Evolutionary conservation across 2,797 vertebrate genomes (phyloP), one percentile per base, ranked within the genome.

Genomic region (Siniperca scherzeri): DNA sequence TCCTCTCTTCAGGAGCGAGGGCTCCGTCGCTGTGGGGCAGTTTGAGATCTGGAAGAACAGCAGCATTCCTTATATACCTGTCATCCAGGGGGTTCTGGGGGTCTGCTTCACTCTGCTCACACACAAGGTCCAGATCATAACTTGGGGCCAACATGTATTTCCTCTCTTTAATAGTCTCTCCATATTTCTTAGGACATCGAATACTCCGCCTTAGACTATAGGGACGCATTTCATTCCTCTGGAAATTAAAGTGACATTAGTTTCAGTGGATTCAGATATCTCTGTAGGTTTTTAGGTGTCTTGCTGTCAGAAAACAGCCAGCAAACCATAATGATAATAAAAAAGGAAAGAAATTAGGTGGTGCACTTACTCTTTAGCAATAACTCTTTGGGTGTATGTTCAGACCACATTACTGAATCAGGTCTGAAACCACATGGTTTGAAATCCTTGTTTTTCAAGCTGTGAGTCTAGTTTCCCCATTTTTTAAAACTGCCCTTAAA

Each of bases 121-220:
- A 77, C 48, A 53, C 42, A 36, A 65, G 12, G 42, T 87, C 87
- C 75, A 79, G 60, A 57, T 84, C 68, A 11, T 55, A 72, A 55
- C 40, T 40, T 13, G 74, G 77, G n/a, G 78, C 70, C 74, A 84
- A 27, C 82, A 85, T 80, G 76, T 65, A 77, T 36, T 72, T 80
- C 74, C 93, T 90, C 82, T 91, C 85, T 77, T 91, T 94, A 69
- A 86, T 87, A 0, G 67, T 77, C 50, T 92, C 89, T 4, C 93
- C 94, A 77, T 94, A 95, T 89, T 94, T 94, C 86, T 88, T 93
- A 27, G 93, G 94, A 78, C 93, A 92, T 57, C 90, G 80, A 78
- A 95, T 93, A 56, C 84, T 91, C 56, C 74, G 84, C 68, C 93
- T 87, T 21, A 94, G 88, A 36, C 85, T 88, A 90, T 93, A 94